These are phyloP conservation scores for Pegea sp. DNA, from an alignment of 23 tunicate species.

Conservation along the genomic window DNA sequence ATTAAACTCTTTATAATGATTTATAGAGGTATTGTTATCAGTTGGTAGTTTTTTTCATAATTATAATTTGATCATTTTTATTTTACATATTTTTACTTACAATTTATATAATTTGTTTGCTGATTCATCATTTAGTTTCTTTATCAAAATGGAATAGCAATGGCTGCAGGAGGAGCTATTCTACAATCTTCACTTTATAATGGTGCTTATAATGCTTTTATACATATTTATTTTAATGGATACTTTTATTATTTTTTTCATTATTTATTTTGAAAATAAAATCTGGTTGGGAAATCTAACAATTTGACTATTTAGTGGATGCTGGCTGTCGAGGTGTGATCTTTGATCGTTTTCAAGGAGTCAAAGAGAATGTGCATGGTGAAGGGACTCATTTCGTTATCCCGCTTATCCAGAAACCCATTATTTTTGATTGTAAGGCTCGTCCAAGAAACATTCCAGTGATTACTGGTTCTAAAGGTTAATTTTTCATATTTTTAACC, in stretches of 20 bases:
- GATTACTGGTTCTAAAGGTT: conserved; percentile 94
- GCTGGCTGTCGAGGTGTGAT: conserved; percentile 98
- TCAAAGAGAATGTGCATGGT: conserved; percentile 44
- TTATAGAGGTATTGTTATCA: no score
- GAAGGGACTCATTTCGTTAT: conserved; percentile 98
- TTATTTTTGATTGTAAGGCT: conserved; percentile 95
- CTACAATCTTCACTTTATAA: conserved; percentile 68
- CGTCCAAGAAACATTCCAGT: conserved; percentile 90
- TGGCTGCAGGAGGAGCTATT: conserved; percentile 72
- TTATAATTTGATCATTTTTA: no score
- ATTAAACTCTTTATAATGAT: no score
- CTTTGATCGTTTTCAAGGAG: conserved; percentile 86
- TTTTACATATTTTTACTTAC: no score
- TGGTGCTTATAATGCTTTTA: conserved; percentile 9
- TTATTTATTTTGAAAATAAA: background rate
- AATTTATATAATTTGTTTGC: no score
- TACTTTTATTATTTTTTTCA: background rate
- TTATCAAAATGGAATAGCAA: conserved; percentile 55
- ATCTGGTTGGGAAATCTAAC: background rate
- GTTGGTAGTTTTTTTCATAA: no score
- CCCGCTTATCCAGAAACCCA: conserved; percentile 87
- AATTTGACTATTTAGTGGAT: conserved; percentile 59
- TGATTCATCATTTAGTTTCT: no score
- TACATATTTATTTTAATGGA: background rate
- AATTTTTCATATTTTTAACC: background rate